These are phyloP conservation scores for Plagodis pulveraria DNA, from an alignment of 2,888 invertebrate genomes.

Conservation along the genomic window DNA sequence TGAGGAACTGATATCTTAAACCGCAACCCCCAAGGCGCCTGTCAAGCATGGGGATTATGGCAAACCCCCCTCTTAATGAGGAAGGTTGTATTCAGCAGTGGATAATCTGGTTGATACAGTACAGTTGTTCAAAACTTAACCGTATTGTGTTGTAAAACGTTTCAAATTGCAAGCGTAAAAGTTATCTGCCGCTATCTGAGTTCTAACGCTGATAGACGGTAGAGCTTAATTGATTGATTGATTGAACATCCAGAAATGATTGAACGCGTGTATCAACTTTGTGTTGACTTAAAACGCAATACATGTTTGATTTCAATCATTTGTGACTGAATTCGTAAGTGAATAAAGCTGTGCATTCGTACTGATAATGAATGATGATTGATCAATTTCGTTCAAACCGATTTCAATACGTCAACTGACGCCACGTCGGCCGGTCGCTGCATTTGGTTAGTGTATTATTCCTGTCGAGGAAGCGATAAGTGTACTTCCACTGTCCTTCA, in stretches of 20 bases:
- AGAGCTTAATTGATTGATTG: constrained; percentile 15
- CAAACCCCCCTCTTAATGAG: too few species aligned
- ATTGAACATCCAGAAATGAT: constrained; percentile 19
- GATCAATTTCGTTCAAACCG: not conserved
- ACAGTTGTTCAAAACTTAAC: not conserved
- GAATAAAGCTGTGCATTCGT: constrained; percentile 1
- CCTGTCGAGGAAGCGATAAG: too few species aligned
- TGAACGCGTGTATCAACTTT: constrained; percentile 7
- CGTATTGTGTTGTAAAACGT: not conserved
- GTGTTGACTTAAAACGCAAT: constrained; percentile 13
- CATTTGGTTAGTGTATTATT: too few species aligned
- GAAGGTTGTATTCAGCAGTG: too few species aligned
- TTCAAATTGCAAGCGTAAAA: not conserved
- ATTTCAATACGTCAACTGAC: too few species aligned
- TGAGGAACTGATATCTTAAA: too few species aligned
- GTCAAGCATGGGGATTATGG: too few species aligned
- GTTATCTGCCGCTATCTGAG: not conserved
- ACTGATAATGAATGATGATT: not conserved
- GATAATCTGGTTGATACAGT: too few species aligned
- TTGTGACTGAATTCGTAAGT: not conserved
- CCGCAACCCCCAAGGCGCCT: too few species aligned
- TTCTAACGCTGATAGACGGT: constrained; percentile 1
- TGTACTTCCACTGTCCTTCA: too few species aligned
- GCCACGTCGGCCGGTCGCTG: too few species aligned
- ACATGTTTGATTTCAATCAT: constrained; percentile 22